A percentile compares a stretch with the other conserved stretches of the same genome.
These are phyloP conservation scores for Anoplopoma fimbria DNA, from an alignment of 2,113 vertebrate species.

Conservation along the genomic window DNA sequence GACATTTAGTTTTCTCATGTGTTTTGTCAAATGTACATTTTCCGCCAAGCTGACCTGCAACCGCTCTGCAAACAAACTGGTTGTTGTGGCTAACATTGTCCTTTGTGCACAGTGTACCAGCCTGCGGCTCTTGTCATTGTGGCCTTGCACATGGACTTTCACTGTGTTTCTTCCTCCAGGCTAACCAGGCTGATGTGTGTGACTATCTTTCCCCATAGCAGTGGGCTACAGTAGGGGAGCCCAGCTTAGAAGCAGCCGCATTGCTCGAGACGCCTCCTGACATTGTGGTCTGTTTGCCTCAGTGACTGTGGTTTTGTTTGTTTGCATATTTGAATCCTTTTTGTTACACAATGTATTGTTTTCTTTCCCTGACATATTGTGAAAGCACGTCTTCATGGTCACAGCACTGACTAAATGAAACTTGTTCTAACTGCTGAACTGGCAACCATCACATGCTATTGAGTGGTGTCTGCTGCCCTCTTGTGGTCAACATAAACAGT, in stretches of 20 bases:
- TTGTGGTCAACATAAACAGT: slow-evolving; percentile 46
- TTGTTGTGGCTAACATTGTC: slow-evolving; percentile 73
- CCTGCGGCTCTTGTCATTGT: slow-evolving; percentile 82
- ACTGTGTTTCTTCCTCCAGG: slow-evolving; percentile 76
- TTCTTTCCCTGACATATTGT: slow-evolving; percentile 36
- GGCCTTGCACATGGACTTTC: slow-evolving; percentile 80
- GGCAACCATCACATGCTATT: slow-evolving; percentile 47
- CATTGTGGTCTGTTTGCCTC: slow-evolving; percentile 53
- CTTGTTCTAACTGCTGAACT: slow-evolving; percentile 20
- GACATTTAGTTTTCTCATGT: slow-evolving; percentile 76
- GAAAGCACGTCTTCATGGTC: slow-evolving; percentile 58
- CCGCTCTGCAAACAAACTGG: slow-evolving; percentile 63
- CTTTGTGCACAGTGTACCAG: slow-evolving; percentile 74
- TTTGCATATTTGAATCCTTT: slow-evolving; percentile 56
- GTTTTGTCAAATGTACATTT: slow-evolving; percentile 73
- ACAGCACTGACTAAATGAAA: slow-evolving; percentile 38
- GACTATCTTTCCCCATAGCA: slow-evolving; percentile 65
- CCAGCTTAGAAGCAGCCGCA: slow-evolving; percentile 37
- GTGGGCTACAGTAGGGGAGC: slow-evolving; percentile 60
- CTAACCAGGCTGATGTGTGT: slow-evolving; percentile 66
- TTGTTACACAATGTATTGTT: slow-evolving; percentile 46
- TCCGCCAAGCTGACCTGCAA: slow-evolving; percentile 71
- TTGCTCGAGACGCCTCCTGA: slow-evolving; percentile 50
- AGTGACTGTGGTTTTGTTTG: slow-evolving; percentile 57
- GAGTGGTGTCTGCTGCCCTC: slow-evolving; percentile 81